Percentiles rank a stretch among this genome's conserved stretches.
phyloP scores from a whole-genome alignment of 2,113 vertebrate species.

The Pterocles orientalis region DNA sequence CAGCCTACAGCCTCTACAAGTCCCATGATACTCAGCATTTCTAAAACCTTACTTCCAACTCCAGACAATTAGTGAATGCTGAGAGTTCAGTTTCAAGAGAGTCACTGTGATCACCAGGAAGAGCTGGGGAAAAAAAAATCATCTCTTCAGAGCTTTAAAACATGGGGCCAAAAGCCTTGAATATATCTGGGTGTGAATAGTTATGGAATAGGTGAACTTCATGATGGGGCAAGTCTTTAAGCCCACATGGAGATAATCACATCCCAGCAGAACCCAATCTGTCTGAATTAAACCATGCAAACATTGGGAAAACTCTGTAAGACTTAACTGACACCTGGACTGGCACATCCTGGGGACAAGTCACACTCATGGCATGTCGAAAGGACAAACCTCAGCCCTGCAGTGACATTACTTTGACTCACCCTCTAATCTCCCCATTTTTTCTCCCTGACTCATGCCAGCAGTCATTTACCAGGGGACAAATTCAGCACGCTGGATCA shows the following conservation, averaged over 20 bases:
- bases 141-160: background rate
- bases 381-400: background rate
- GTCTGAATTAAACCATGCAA: background rate
- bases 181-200: background rate
- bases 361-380: fast-evolving
- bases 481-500: background rate
- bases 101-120: background rate
- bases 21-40: background rate
- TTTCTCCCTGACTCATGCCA: background rate
- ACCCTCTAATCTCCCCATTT: background rate
- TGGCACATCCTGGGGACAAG: background rate
- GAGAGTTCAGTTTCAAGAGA: background rate
- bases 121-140: background rate
- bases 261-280: fast-evolving
- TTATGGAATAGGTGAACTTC: background rate
- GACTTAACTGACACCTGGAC: background rate
- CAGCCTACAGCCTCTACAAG: background rate
- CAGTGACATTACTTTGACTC: background rate
- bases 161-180: background rate
- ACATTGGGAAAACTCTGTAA: fast-evolving
- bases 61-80: background rate
- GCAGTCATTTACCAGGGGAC: background rate
- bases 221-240: background rate
- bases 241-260: background rate
- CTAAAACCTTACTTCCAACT: background rate